A percentile compares a stretch with the other conserved stretches of the same genome.
Conservation (phyloP, 2,888 invertebrate species). For the Isoperla grammatica region DNA sequence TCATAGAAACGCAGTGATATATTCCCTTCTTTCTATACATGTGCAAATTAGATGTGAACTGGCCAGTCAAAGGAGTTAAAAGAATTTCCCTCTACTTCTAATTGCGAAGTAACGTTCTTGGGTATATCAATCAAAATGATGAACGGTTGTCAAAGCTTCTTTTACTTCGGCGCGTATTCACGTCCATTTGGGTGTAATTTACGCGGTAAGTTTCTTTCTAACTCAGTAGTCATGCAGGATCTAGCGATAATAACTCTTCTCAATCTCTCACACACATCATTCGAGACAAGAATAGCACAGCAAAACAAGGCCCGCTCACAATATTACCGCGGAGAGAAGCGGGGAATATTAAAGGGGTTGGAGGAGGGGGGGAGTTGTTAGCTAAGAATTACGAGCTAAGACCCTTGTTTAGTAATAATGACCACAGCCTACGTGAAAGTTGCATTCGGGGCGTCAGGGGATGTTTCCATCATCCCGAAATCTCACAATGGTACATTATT, state of each 20-base stretch:
- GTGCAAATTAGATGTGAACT: slow-evolving; percentile 28
- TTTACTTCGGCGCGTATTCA: slow-evolving; percentile 16
- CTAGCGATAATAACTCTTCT: slow-evolving; percentile 26
- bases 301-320: slow-evolving; percentile 24
- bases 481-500: slow-evolving; percentile 4
- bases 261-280: slow-evolving; percentile 29
- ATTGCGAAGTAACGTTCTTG: slow-evolving; percentile 45
- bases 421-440: slow-evolving; percentile 12
- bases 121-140: slow-evolving; percentile 48
- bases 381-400: slow-evolving; percentile 19
- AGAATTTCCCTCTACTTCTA: slow-evolving; percentile 40
- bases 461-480: slow-evolving; percentile 8
- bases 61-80: slow-evolving; percentile 16
- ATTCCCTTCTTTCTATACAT: slow-evolving; percentile 22
- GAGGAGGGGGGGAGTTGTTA: slow-evolving; percentile 15
- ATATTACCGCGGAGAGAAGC: slow-evolving; percentile 25
- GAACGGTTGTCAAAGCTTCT: slow-evolving; percentile 42
- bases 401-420: slow-evolving; percentile 26
- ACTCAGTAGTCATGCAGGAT: slow-evolving; percentile 27
- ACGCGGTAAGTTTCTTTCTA: slow-evolving; percentile 20
- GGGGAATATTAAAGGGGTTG: slow-evolving; percentile 17
- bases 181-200: slow-evolving; percentile 29
- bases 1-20: slow-evolving; percentile 11
- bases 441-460: slow-evolving; percentile 13
- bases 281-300: slow-evolving; percentile 14